phyloP scores from a whole-genome alignment of 2,797 vertebrate genomes.

The Rhinogobio ventralis region DNA sequence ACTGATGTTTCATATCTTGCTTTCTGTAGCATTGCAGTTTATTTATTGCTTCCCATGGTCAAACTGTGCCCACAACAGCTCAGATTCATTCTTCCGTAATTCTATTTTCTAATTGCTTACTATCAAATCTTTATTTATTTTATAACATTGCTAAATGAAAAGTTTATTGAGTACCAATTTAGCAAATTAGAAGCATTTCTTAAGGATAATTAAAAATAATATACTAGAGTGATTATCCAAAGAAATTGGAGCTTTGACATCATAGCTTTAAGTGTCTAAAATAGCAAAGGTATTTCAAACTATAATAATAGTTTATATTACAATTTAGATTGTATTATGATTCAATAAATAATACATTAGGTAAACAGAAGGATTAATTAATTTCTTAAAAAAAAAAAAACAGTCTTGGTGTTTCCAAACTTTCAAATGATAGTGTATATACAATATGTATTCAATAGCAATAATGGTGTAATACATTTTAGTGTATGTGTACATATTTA shows the following conservation, averaged over 20 bases:
- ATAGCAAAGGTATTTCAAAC: background rate
- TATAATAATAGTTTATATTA: background rate
- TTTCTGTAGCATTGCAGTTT: background rate
- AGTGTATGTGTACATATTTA: no score
- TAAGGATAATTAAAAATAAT: background rate
- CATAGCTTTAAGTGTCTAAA: background rate
- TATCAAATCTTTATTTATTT: background rate
- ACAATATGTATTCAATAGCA: background rate
- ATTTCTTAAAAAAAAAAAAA: background rate
- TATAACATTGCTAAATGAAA: background rate
- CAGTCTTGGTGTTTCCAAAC: background rate
- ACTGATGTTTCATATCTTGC: background rate
- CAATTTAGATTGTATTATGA: background rate
- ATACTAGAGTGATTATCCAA: background rate
- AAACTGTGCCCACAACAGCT: slow-evolving; percentile 4
- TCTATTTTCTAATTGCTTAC: background rate
- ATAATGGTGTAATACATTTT: background rate
- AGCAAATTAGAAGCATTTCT: background rate
- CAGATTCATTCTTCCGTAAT: background rate
- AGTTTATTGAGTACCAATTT: background rate
- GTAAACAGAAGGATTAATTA: background rate
- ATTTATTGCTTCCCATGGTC: background rate
- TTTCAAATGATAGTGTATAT: background rate
- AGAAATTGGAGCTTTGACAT: background rate
- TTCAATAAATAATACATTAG: background rate